Base-by-base conservation (phyloP, 2,113 vertebrate species). In the Syngnathoides biaculeatus region DNA sequence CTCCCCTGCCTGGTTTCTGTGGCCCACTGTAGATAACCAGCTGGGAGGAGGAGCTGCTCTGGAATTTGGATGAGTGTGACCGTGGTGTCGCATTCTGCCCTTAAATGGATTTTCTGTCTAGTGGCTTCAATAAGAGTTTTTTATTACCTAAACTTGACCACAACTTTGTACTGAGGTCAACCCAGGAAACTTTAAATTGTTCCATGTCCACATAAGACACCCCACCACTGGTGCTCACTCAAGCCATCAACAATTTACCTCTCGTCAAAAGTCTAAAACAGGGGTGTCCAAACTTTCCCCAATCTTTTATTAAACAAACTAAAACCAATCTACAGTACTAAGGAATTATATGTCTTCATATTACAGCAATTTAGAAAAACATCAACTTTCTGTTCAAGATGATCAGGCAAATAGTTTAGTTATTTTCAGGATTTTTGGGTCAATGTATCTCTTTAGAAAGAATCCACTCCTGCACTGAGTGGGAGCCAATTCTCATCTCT, bases 1-100 rank as follows among this genome's bases (percentile, higher is more conserved):
- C 55, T 26, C 47, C 8, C 62, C 48, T 6, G 24, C 26, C 63
- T 15, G 66, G 45, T 67, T 77, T 62, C 79, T 57, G 71, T 63
- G 78, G 80, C 79, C 75, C 69, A 68, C 52, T 65, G 38, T 39
- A 84, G 82, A 87, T 85, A 86, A 86, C 84, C 80, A 75, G 77
- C 76, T 68, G 76, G 80, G 79, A 77, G 76, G 79, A 78, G 79
- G 75, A 81, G 79, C 77, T 63, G 75, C 69, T 60, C 68, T 76
- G 69, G 68, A 64, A 69, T 53, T 65, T 27, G 65, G 50, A 73
- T 68, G 45, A 71, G 68, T 72, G 74, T 74, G 76, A 72, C 78
- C 67, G 58, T 22, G 9, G 57, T 53, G 20, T 59, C 56, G 65
- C 72, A 59, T 68, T 79, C 45, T 71, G 57, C 61, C 74, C 80